Evolutionary conservation across 2,888 invertebrate genomes (phyloP), one percentile per base, ranked within the genome.

Genomic region (Drosophila histrio): DNA sequence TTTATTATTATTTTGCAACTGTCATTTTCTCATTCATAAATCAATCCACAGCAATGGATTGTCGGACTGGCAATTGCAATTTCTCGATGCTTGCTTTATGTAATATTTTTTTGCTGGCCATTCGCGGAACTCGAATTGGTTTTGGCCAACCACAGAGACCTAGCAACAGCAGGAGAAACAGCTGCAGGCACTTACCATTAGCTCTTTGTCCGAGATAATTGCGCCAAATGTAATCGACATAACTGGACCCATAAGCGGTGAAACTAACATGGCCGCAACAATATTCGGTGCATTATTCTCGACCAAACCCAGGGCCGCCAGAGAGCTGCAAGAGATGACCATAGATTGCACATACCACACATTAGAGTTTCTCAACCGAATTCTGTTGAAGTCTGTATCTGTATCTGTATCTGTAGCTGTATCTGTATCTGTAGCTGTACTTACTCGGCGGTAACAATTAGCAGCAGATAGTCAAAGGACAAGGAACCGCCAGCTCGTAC

Each of bases 151-250:
- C 72, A 38, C 60, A 67, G 47, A 46, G 24, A 52, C 21, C n/a
- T 3, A 26, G 19, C 38, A 50, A 9, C 9, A 28, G 19, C 30
- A 13, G 36, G 32, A 46, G 22, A 54, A 6, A 50, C 47, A 47
- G 74, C 36, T 43, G 44, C 56, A 52, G 28, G 50, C 69, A 91
- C 91, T 91, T 83, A 92, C 92, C 83, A 92, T 90, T 80, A 97
- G 93, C 71, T 94, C 93, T 78, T 93, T 92, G 89, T 96, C 96
- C 22, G 95, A 94, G 79, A 97, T 96, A 66, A 96, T 95, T 19
- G 95, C 94, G 6, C 96, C 97, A 90, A 97, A 97, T 54, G 96
- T 96, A 72, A 96, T 94, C n/a, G 96, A 96, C 94, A 97, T 95
- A 11, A 97, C 96, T 0, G 97, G 97, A 1, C 96, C 96, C 95